Base-by-base conservation (phyloP, 30 jellyfish, hydroid and myxozoan genomes). In the Chrysaora quinquecirrha region DNA sequence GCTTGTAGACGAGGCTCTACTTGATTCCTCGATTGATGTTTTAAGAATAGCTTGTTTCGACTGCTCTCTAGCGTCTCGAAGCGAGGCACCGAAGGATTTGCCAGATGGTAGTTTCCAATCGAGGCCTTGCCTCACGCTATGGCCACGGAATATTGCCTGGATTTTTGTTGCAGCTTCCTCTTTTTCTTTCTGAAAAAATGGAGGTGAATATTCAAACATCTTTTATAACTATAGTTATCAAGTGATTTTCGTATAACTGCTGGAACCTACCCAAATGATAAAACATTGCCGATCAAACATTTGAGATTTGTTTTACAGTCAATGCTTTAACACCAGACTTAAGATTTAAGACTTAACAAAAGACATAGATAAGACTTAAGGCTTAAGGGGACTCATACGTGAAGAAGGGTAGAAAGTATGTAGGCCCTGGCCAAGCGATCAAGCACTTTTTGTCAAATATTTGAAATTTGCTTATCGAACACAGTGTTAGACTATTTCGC, bases 111-210 rank as follows among this genome's bases (percentile, higher is more conserved):
- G 93, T n/a, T 70, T 48, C 97, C 97, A 83, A 1, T 73, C 54
- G 3, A 73, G 81, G 1, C 93, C 87, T 52, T 86, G 89, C 22
- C 98, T 79, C 35, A 86, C 93, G 30, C 86, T 50, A 62, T 85
- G 89, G 34, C 98, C 98, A 22, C 98, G 52, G 80, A 68, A 92
- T 1, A 74, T 86, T 1, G 98, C 98, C 54, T 92, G 98, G 58
- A 92, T 92, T 64, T 54, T 85, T 21, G 86, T 74, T 2, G 98
- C 98, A 22, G 98, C 98, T 34, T 70, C 78, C 34, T 86, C 98
- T 77, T 65, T 80, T 21, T 79, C 83, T 29, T 33, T 23, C 98
- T 92, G 38, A 27, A 46, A 85, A 68, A 52, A 30, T 56, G 11
- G n/a, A n/a, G 50, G 30, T 67, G 25, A 30, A 30, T 9, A 9